phyloP scores from a whole-genome alignment of 2,113 vertebrate genomes.

The Psephotus haematonotus region DNA sequence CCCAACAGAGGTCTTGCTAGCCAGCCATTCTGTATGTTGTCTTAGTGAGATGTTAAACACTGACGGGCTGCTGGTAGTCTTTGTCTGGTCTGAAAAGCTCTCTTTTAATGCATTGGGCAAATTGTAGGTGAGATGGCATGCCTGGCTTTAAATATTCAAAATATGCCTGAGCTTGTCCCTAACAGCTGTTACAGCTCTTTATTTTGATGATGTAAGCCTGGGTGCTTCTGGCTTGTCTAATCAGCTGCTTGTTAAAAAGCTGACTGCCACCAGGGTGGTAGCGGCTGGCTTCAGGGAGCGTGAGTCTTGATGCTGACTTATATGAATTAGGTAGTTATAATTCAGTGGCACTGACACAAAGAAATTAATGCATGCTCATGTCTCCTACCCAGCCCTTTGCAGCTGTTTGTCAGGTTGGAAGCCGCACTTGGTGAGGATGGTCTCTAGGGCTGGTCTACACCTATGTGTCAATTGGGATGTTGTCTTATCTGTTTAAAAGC shows the following conservation, averaged over 20 bases:
- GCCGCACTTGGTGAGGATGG: not conserved
- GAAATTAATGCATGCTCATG: not conserved
- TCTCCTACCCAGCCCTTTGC: not conserved
- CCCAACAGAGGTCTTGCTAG: not conserved
- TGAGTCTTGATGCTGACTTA: not conserved
- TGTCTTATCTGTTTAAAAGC: constrained; percentile 10
- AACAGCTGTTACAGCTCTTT: not conserved
- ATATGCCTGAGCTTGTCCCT: not conserved
- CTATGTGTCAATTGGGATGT: not conserved
- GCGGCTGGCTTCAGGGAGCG: not conserved
- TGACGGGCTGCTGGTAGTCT: not conserved
- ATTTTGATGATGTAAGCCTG: not conserved
- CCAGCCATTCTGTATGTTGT: fast-evolving
- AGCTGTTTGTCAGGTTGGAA: not conserved
- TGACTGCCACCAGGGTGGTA: not conserved
- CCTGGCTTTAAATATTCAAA: not conserved
- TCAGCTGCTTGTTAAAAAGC: not conserved
- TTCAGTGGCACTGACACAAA: not conserved
- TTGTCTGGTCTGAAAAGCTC: not conserved
- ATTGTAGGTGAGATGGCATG: not conserved
- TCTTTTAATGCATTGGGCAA: not conserved
- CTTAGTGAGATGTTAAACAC: not conserved
- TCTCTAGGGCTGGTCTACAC: not conserved
- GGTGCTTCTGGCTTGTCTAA: not conserved
- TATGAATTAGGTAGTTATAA: not conserved